A percentile compares a stretch with the other conserved stretches of the same genome.
Conservation (phyloP, 2,888 invertebrate species). For the Lasioglossum figueresi region DNA sequence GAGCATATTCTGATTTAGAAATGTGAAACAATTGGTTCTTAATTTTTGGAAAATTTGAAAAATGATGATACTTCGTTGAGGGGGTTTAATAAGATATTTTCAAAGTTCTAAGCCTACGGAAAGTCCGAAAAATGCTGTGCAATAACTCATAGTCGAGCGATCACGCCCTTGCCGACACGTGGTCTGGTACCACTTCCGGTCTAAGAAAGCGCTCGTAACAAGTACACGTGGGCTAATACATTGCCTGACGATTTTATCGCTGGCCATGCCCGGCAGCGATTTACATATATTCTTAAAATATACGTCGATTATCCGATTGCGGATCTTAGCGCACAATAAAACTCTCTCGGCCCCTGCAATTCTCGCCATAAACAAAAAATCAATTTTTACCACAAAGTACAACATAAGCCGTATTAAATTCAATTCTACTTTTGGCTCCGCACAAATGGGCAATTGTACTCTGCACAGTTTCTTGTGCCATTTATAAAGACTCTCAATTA, state of each 20-base stretch:
- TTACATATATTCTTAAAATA: conserved; percentile 3
- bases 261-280: neutral
- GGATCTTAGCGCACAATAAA: neutral
- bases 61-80: too few relatives aligned
- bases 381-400: neutral
- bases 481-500: too few relatives aligned
- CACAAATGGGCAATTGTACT: too few relatives aligned
- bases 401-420: too few relatives aligned
- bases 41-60: too few relatives aligned
- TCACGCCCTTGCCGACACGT: neutral
- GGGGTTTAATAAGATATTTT: neutral
- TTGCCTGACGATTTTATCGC: conserved; percentile 7
- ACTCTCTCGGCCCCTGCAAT: neutral
- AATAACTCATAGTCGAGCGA: neutral
- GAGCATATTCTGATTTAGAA: too few relatives aligned
- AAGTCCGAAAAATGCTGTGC: neutral
- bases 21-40: too few relatives aligned
- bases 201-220: neutral
- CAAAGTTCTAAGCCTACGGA: neutral
- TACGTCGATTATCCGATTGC: neutral
- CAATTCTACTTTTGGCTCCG: too few relatives aligned
- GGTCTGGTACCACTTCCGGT: neutral
- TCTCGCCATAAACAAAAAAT: neutral
- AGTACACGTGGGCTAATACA: neutral
- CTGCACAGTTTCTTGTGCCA: too few relatives aligned